Evolutionary conservation across 30 jellyfish, hydroid and myxozoan species (phyloP), one percentile per base, ranked within the genome.

Genomic region (Aurelia aurita complex sp. Pacific): DNA sequence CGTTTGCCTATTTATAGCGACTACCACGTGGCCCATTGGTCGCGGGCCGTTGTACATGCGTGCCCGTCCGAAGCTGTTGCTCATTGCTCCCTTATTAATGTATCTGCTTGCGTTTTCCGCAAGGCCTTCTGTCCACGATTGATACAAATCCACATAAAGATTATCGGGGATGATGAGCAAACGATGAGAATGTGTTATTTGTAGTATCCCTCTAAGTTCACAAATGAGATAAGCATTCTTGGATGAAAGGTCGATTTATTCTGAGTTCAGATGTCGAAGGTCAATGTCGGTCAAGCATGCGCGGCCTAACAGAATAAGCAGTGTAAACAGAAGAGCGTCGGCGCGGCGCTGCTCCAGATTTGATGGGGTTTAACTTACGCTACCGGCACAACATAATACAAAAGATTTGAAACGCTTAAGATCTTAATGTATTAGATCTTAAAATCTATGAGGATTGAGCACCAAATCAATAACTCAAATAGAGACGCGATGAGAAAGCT

Each of bases 341-440:
- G 76, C 87, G 93, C 88, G 93, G 93, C 93, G 87, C 93, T 84
- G 83, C 66, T 70, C 54, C 66, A 65, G 93, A 84, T 84, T 77
- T 73, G 65, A 84, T 55, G 82, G 67, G 93, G 62, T 73, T 84
- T 84, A 74, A 71, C 87, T 67, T 46, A 74, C 67, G 87, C 65
- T 73, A 74, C 87, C 93, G 93, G 87, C 87, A 84, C 63, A 82
- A 64, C 77, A 72, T 70, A 62, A 72, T 74, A 82, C 85, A 82
- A 74, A 84, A 71, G 83, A 64, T 84, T 71, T 84, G 82, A 74
- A 73, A 73, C 84, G 93, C 87, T 84, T 84, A 84, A 73, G 77
- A 84, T 84, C 84, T 84, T 84, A 73, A 84, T 84, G 75, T 73
- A 84, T 84, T 84, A 66, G 84, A 84, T 66, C 67, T 36, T 73